Evolutionary conservation across 2,888 invertebrate genomes (phyloP).

Genomic region (Meliscaeva auricollis): DNA sequence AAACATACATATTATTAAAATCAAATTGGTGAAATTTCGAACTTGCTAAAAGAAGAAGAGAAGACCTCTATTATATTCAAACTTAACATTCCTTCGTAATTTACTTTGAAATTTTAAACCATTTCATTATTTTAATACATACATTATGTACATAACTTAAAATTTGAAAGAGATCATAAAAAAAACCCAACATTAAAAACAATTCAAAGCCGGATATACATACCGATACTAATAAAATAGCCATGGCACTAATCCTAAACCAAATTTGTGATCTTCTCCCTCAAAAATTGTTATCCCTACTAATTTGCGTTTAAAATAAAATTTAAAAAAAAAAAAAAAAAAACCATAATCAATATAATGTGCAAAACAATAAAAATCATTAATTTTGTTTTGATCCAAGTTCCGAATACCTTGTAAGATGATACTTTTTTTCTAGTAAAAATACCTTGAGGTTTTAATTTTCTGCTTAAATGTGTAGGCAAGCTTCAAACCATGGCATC

Average conservation of each 20-base stretch:
- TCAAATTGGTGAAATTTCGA: too few species aligned
- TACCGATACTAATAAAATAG: too few species aligned
- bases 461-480: not conserved
- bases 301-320: not conserved
- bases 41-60: too few species aligned
- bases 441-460: slow-evolving; percentile 33
- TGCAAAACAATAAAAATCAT: slow-evolving; percentile 46
- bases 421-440: slow-evolving; percentile 4
- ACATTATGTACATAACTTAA: too few species aligned
- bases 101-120: not conserved
- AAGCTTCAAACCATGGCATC: slow-evolving; percentile 22
- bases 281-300: slow-evolving; percentile 16
- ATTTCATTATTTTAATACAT: not conserved
- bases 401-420: slow-evolving; percentile 48
- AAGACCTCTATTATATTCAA: too few species aligned
- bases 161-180: not conserved
- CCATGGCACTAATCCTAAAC: slow-evolving; percentile 22
- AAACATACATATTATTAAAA: too few species aligned
- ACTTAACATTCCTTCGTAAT: not conserved
- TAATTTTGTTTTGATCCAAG: slow-evolving; percentile 40
- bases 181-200: not conserved
- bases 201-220: slow-evolving; percentile 25
- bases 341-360: slow-evolving; percentile 12
- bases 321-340: slow-evolving; percentile 10
- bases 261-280: slow-evolving; percentile 6